Evolutionary conservation across 2,113 vertebrate species (phyloP), one percentile per base, ranked within the genome.

Genomic region (Dendropsophus ebraccatus): DNA sequence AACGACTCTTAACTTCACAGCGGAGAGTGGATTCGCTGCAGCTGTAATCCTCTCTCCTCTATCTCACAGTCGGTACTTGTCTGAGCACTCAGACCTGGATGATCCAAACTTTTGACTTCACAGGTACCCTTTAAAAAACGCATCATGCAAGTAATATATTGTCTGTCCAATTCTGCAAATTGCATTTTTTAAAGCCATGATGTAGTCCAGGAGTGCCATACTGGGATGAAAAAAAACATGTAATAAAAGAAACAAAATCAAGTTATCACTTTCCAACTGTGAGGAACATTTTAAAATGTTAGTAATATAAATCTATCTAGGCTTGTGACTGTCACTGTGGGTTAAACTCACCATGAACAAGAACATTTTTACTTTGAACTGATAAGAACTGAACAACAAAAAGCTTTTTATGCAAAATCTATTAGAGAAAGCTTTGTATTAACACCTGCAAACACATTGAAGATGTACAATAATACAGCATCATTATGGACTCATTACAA

Each of bases 361-460:
- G 32, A 80, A 41, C 60, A 45, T 60, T 17, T 28, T 60, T 47
- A n/a, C 23, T 65, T 47, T 81, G 56, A 60, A 65, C 37, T 81
- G 28, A 50, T 54, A 50, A 77, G 45, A 54, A 77, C 23, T 77
- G 13, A 49, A 13, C 23, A 45, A 74, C 41, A 73, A 35, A 73
- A 45, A 47, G 72, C 72, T 25, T 47, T 74, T 13, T 23, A 37
- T 37, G 67, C 35, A 23, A 41, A 70, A 41, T 70, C 67, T 45
- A 49, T 84, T 91, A 90, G 91, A 65, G 84, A 84, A 90, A 89
- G 86, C 19, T 16, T 54, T 74, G 4, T 74, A 74, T 74, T 74
- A 23, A 74, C 23, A 25, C 23, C 41, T 70, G 16, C 21, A 74
- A 74, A 11, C 5, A 35, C 9, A 37, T 28, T 32, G 23, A 72